Percentiles rank a stretch among this genome's conserved stretches.
These are phyloP conservation scores for Tribolium madens DNA, from an alignment of 1,140 invertebrate genomes.

Conservation along the genomic window DNA sequence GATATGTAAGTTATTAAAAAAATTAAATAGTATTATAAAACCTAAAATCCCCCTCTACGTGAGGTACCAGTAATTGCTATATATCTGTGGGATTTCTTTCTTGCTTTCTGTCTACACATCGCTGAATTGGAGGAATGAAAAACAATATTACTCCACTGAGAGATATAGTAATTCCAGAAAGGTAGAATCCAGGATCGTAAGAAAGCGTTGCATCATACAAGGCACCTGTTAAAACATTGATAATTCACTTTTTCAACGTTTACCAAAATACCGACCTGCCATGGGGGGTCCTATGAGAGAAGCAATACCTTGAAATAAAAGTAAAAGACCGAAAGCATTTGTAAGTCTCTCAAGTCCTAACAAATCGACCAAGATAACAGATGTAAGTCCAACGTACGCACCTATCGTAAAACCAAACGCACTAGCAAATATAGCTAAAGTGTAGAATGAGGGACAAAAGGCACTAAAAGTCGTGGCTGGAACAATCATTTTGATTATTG, in stretches of 20 bases:
- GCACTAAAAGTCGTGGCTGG: slow-evolving; percentile 84
- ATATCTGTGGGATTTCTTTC: slow-evolving; percentile 45
- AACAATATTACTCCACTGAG: slow-evolving; percentile 92
- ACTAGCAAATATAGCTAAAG: slow-evolving; percentile 81
- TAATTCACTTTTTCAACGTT: slow-evolving; percentile 32
- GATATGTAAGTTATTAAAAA: slow-evolving; percentile 36
- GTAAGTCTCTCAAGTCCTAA: slow-evolving; percentile 89
- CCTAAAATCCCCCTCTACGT: slow-evolving; percentile 22
- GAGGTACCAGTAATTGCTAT: slow-evolving; percentile 59
- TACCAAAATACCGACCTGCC: slow-evolving; percentile 74
- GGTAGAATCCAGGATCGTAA: slow-evolving; percentile 86
- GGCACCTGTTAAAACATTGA: slow-evolving; percentile 74
- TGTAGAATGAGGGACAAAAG: slow-evolving; percentile 76
- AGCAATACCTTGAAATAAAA: slow-evolving; percentile 93
- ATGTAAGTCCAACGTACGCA: slow-evolving; percentile 93
- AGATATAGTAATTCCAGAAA: slow-evolving; percentile 85
- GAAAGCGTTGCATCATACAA: slow-evolving; percentile 82
- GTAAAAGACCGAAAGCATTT: slow-evolving; percentile 91
- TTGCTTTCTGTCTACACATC: slow-evolving; percentile 61
- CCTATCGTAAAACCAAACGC: slow-evolving; percentile 91
- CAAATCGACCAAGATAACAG: slow-evolving; percentile 89
- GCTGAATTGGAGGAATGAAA: slow-evolving; percentile 83
- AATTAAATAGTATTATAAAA: slow-evolving; percentile 39
- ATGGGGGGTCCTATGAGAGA: slow-evolving; percentile 90
- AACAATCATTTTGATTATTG: slow-evolving; percentile 55